A percentile compares a stretch with the other conserved stretches of the same genome.
phyloP scores from a whole-genome alignment of 2,888 invertebrate genomes.

The Leptinotarsa haldemani region DNA sequence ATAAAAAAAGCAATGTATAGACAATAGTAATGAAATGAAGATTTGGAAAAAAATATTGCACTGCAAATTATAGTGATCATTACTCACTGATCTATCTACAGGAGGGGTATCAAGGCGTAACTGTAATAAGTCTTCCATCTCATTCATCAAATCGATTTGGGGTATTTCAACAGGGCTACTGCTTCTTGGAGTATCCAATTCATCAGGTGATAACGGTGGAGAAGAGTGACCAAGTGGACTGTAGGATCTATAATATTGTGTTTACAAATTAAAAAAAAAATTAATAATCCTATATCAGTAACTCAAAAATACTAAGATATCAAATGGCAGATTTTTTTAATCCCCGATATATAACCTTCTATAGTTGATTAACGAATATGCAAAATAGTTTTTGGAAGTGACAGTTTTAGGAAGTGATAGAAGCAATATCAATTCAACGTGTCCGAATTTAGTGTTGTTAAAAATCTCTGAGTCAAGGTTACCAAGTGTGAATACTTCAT shows the following conservation, averaged over 20 bases:
- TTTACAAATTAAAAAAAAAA: slow-evolving; percentile 20
- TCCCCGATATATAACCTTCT: too few species aligned
- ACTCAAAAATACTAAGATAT: too few species aligned
- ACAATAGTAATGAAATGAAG: too few species aligned
- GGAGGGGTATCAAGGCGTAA: slow-evolving; percentile 68
- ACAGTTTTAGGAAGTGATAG: too few species aligned
- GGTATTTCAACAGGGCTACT: slow-evolving; percentile 66
- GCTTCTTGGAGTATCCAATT: slow-evolving; percentile 63
- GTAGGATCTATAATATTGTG: slow-evolving; percentile 57
- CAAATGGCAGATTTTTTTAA: too few species aligned
- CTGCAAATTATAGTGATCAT: neutral
- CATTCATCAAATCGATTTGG: slow-evolving; percentile 74
- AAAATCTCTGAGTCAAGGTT: neutral
- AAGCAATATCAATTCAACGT: too few species aligned
- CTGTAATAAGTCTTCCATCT: slow-evolving; percentile 73
- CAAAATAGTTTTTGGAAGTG: too few species aligned
- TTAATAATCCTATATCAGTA: neutral
- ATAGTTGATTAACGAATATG: too few species aligned
- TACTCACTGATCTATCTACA: slow-evolving; percentile 75
- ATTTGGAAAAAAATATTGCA: too few species aligned
- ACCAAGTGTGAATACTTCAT: neutral
- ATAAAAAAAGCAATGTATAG: too few species aligned
- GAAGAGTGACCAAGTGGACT: slow-evolving; percentile 67
- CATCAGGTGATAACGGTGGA: slow-evolving; percentile 69
- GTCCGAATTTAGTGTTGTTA: too few species aligned